Evolutionary conservation across 2,113 vertebrate species (phyloP).

Genomic region (Bujurquina vittata): DNA sequence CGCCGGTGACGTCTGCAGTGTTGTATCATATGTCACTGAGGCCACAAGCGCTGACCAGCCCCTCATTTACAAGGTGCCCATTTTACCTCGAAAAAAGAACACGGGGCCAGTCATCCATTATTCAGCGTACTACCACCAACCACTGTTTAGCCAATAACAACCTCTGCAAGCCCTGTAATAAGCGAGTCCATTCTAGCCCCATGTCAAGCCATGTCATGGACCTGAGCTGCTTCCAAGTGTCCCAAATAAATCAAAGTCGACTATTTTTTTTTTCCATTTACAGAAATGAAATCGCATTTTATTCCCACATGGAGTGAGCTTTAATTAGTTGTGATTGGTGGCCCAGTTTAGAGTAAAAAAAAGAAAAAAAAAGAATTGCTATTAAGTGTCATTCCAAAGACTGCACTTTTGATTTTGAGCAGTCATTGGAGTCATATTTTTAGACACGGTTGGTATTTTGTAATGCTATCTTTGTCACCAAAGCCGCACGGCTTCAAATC

Average conservation of each 20-base stretch:
- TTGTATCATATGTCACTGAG: slow-evolving; percentile 46
- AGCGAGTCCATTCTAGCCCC: slow-evolving; percentile 58
- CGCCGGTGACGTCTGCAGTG: slow-evolving; percentile 7
- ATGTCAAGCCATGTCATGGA: slow-evolving; percentile 56
- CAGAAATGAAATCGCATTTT: slow-evolving; percentile 36
- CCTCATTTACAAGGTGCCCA: slow-evolving; percentile 55
- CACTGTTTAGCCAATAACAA: slow-evolving; percentile 70
- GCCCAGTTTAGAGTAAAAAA: slow-evolving; percentile 39
- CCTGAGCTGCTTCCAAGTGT: slow-evolving; percentile 44
- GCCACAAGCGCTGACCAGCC: slow-evolving; percentile 46
- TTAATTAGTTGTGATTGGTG: slow-evolving; percentile 46
- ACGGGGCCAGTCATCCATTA: slow-evolving; percentile 66
- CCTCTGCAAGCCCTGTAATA: slow-evolving; percentile 70
- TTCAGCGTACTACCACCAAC: slow-evolving; percentile 58
- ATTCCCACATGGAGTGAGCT: slow-evolving; percentile 25
- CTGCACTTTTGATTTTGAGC: slow-evolving; percentile 37
- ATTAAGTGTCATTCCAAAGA: slow-evolving; percentile 53
- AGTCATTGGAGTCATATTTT: slow-evolving; percentile 55
- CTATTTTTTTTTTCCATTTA: not conserved
- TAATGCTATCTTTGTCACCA: slow-evolving; percentile 60
- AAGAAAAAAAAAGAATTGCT: not conserved
- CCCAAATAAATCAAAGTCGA: slow-evolving; percentile 65
- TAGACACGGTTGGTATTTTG: slow-evolving; percentile 51
- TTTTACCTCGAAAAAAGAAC: slow-evolving; percentile 58
- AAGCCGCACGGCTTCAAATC: slow-evolving; percentile 26